Percentiles rank a stretch among this genome's conserved stretches.
These are phyloP conservation scores for Acanthopagrus latus DNA, from an alignment of 2,797 vertebrate genomes.

Conservation along the genomic window DNA sequence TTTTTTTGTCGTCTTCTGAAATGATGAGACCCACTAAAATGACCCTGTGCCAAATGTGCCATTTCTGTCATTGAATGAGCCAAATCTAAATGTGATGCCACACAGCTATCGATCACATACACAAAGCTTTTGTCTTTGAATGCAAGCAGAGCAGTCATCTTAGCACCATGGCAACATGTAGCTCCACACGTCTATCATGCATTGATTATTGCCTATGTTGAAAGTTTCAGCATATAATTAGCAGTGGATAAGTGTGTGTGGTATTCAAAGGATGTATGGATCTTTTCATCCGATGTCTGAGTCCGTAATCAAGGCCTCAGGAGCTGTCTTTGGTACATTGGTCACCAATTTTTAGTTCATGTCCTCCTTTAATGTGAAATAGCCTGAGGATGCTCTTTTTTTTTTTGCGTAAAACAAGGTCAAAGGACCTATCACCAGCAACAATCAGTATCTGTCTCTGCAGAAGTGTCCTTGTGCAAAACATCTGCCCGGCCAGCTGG, in stretches of 20 bases:
- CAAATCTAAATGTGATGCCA: not conserved
- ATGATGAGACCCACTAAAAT: not conserved
- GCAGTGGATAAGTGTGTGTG: no score
- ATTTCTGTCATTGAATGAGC: not conserved
- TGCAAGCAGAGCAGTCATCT: not conserved
- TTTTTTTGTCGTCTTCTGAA: not conserved
- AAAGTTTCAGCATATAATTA: slow-evolving; percentile 9
- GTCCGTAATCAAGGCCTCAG: not conserved
- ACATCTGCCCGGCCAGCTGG: not conserved
- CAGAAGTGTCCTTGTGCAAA: slow-evolving; percentile 28
- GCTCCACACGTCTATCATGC: not conserved
- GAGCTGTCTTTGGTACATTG: not conserved
- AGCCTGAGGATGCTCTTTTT: no score
- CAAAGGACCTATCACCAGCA: not conserved
- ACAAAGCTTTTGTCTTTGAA: not conserved
- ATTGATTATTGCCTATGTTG: not conserved
- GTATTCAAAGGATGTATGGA: slow-evolving; percentile 1
- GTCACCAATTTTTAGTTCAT: not conserved
- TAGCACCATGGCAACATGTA: slow-evolving; percentile 15
- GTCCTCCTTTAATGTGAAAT: slow-evolving; percentile 6
- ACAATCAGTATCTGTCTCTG: not conserved
- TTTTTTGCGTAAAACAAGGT: slow-evolving; percentile 22
- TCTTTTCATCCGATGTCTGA: not conserved
- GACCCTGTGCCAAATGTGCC: not conserved
- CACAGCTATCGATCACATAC: not conserved